A percentile compares a stretch with the other conserved stretches of the same genome.
These are phyloP conservation scores for Sinopyrophorus schimmeli DNA, from an alignment of 2,888 invertebrate species.

Conservation along the genomic window DNA sequence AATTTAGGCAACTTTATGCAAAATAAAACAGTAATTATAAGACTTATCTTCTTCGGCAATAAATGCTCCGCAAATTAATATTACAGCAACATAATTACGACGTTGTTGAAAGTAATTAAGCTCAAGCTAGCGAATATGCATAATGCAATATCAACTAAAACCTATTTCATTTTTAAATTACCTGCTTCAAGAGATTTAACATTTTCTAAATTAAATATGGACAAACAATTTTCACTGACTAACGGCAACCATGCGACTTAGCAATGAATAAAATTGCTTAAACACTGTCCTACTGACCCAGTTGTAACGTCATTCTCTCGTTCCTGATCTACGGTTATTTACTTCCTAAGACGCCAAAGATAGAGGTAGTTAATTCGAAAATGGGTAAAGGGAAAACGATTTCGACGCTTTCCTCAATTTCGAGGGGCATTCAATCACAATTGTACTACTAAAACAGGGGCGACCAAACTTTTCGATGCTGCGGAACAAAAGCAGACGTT, in stretches of 20 bases:
- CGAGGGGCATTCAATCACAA: slow-evolving; percentile 17
- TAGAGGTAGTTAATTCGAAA: slow-evolving; percentile 23
- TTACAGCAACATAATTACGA: slow-evolving; percentile 10
- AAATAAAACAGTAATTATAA: slow-evolving; percentile 3
- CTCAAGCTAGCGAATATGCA: neutral
- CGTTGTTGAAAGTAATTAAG: slow-evolving; percentile 4
- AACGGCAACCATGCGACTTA: slow-evolving; percentile 30
- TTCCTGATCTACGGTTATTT: slow-evolving; percentile 17
- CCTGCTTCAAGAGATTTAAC: neutral
- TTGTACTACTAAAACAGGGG: too few relatives aligned
- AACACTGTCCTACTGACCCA: slow-evolving; percentile 38
- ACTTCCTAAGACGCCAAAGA: slow-evolving; percentile 23
- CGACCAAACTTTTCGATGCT: too few relatives aligned
- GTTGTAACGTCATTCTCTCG: slow-evolving; percentile 33
- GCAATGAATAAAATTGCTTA: slow-evolving; percentile 36
- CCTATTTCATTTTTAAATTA: slow-evolving; percentile 1
- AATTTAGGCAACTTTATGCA: slow-evolving; percentile 6
- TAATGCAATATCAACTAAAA: slow-evolving; percentile 1
- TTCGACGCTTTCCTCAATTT: slow-evolving; percentile 11
- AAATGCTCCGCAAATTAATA: slow-evolving; percentile 12
- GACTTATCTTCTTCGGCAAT: neutral
- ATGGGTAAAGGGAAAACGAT: slow-evolving; percentile 21
- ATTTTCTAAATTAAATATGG: neutral
- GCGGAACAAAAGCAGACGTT: too few relatives aligned
- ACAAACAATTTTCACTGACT: slow-evolving; percentile 17